These are phyloP conservation scores for Laothoe populi DNA, from an alignment of 2,888 invertebrate species.

Conservation along the genomic window DNA sequence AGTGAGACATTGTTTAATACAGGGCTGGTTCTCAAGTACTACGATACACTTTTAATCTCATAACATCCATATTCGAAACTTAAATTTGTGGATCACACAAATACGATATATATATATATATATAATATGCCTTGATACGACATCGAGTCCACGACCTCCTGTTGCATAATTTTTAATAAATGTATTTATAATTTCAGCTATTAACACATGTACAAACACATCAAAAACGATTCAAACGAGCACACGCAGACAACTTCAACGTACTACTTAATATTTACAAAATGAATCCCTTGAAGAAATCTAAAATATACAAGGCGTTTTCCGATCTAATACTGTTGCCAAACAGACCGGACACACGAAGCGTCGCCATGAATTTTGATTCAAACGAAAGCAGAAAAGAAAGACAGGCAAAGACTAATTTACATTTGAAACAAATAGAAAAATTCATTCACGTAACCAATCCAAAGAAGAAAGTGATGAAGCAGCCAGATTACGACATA, in stretches of 20 bases:
- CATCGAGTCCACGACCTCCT: too few relatives aligned
- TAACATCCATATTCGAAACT: too few relatives aligned
- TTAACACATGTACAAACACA: slow-evolving; percentile 1
- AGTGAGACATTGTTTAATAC: too few relatives aligned
- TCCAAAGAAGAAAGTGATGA: slow-evolving; percentile 32
- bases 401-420: slow-evolving; percentile 42
- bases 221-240: slow-evolving; percentile 32
- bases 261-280: slow-evolving; percentile 64
- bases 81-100: too few relatives aligned
- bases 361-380: slow-evolving; percentile 52
- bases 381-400: slow-evolving; percentile 57
- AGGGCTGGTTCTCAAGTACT: too few relatives aligned
- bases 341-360: slow-evolving; percentile 40
- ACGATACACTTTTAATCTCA: too few relatives aligned
- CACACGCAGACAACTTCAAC: slow-evolving; percentile 55
- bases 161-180: too few relatives aligned
- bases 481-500: slow-evolving; percentile 40
- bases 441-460: slow-evolving; percentile 46
- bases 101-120: too few relatives aligned
- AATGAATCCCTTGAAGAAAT: slow-evolving; percentile 64
- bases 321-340: slow-evolving; percentile 55
- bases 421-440: slow-evolving; percentile 52
- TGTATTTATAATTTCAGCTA: slow-evolving; percentile 8
- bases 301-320: slow-evolving; percentile 61
- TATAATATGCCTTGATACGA: too few relatives aligned